A percentile compares a stretch with the other conserved stretches of the same genome.
Evolutionary conservation across 2,113 vertebrate species (phyloP).

Genomic region (Plotosus lineatus): DNA sequence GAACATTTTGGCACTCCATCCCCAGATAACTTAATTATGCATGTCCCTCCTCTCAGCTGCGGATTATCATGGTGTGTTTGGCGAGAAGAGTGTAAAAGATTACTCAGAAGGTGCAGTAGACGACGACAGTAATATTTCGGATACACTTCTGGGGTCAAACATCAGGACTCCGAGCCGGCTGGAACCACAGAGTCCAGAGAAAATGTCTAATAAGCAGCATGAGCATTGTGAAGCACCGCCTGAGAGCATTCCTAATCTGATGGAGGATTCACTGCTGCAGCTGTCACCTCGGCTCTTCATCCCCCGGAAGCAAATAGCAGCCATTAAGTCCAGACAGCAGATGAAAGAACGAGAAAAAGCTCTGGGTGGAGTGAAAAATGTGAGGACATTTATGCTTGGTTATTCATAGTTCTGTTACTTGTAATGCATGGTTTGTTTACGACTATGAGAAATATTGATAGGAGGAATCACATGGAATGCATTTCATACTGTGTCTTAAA

Average conservation of each 20-base stretch:
- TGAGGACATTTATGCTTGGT: slow-evolving; percentile 47
- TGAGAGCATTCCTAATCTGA: slow-evolving; percentile 3
- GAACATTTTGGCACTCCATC: not conserved
- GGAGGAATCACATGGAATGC: not conserved
- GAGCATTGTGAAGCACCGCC: not conserved
- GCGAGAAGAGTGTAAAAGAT: slow-evolving; percentile 20
- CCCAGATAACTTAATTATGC: not conserved
- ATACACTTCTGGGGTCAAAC: not conserved
- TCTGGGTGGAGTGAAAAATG: slow-evolving; percentile 26
- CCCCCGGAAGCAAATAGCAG: slow-evolving; percentile 59
- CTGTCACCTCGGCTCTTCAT: slow-evolving; percentile 50
- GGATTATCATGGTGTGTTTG: slow-evolving; percentile 44
- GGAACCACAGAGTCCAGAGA: not conserved
- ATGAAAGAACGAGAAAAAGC: slow-evolving; percentile 16
- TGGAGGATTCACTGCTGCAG: slow-evolving; percentile 64
- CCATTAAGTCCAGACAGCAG: slow-evolving; percentile 28
- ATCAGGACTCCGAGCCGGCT: slow-evolving; percentile 6
- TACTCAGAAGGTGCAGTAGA: slow-evolving; percentile 37
- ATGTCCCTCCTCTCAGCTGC: not conserved
- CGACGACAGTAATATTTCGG: slow-evolving; percentile 47
- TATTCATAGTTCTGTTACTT: not conserved
- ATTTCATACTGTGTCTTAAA: not conserved
- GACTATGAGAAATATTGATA: not conserved
- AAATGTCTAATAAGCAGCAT: fast-evolving
- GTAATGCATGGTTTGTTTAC: not conserved